Evolutionary conservation across 2,113 vertebrate genomes (phyloP), one percentile per base, ranked within the genome.

Genomic region (Cichladusa arquata): DNA sequence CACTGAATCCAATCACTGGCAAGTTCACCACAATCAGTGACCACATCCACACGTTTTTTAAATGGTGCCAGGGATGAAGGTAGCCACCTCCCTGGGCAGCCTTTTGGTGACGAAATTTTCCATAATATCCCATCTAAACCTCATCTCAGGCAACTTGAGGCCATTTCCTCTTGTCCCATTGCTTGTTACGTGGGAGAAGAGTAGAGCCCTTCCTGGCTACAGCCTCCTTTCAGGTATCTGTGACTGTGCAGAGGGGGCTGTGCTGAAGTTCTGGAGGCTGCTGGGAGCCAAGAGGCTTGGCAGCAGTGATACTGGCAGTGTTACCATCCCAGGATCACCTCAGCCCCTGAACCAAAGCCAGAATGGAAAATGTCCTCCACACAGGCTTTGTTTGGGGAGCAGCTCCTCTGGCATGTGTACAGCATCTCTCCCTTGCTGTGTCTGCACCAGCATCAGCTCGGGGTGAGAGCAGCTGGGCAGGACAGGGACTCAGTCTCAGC

Each of bases 201-300:
- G 51, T 34, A 0, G 0, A 23, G 8, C 6, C 11, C 6, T 44
- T 72, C 24, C 38, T 34, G 34, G 25, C 6, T 40, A 14, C 45
- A 65, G 5, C 38, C 29, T 34, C 45, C 29, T 47, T 79, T 40
- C 58, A 53, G 88, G 29, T 7, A 34, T 12, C 1, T 66, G n/a
- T 56, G 67, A 8, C 9, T 25, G 51, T 0, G 3, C 26, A n/a
- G 61, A 31, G 34, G 4, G 51, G 29, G 15, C 54, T 61, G 47
- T 2, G 9, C 36, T 40, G 31, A 48, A 4, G 24, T 29, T 80
- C 62, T 26, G 29, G 48, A 44, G 34, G 10, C 22, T 0, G 1
- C 28, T 24, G 65, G 66, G 19, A 74, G 51, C 45, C 25, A 14
- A 20, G 24, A 34, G 57, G n/a, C 50, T 70, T 65, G 67, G 58